These are phyloP conservation scores for Gila orcuttii DNA, from an alignment of 2,113 vertebrate genomes.

Conservation along the genomic window DNA sequence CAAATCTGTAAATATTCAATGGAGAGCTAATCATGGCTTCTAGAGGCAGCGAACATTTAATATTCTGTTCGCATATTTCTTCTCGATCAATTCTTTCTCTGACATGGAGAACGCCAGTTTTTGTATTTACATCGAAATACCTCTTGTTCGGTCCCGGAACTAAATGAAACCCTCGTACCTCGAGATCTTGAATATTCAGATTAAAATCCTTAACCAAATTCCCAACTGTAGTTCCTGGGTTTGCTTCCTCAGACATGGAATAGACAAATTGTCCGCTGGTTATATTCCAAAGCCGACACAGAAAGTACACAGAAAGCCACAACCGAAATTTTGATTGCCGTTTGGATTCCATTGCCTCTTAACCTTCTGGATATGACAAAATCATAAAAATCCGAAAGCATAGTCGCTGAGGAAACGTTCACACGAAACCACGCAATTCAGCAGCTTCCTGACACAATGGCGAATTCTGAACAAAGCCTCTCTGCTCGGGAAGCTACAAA, in stretches of 20 bases:
- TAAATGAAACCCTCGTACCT: slow-evolving; percentile 50
- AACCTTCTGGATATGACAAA: not conserved
- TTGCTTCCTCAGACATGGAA: slow-evolving; percentile 55
- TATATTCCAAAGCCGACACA: slow-evolving; percentile 37
- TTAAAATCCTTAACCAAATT: slow-evolving; percentile 63
- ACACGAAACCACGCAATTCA: not conserved
- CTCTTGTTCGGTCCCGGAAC: slow-evolving; percentile 49
- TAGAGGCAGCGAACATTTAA: slow-evolving; percentile 51
- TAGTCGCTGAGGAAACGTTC: not conserved
- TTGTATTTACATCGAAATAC: slow-evolving; percentile 58
- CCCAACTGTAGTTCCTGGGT: slow-evolving; percentile 52
- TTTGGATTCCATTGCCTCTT: slow-evolving; percentile 13
- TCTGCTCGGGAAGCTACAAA: slow-evolving; percentile 19
- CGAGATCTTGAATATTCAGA: slow-evolving; percentile 57
- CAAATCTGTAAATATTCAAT: slow-evolving; percentile 40
- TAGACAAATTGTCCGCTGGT: slow-evolving; percentile 55
- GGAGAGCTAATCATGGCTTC: slow-evolving; percentile 55
- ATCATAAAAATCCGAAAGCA: not conserved
- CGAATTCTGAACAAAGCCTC: slow-evolving; percentile 54
- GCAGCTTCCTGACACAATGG: slow-evolving; percentile 43
- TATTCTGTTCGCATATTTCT: slow-evolving; percentile 49
- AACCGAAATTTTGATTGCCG: not conserved
- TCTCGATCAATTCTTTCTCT: slow-evolving; percentile 60
- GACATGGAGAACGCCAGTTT: slow-evolving; percentile 53
- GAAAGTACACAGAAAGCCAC: slow-evolving; percentile 22